A percentile compares a stretch with the other conserved stretches of the same genome.
phyloP scores from a whole-genome alignment of 2,888 invertebrate species.

The Lasius fuliginosus region DNA sequence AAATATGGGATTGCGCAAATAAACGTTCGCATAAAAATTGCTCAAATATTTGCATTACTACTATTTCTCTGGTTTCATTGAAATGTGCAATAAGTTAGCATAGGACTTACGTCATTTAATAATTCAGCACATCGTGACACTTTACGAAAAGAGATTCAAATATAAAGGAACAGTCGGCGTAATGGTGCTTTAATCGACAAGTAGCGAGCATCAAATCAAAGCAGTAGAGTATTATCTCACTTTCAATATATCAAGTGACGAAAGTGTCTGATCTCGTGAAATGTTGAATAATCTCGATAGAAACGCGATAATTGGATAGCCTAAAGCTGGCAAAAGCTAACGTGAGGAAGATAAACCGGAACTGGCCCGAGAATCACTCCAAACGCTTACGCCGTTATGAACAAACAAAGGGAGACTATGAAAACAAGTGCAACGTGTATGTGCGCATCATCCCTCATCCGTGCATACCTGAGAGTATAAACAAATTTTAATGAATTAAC shows the following conservation, averaged over 20 bases:
- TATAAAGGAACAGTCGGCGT: background rate
- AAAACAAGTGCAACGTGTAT: constrained; percentile 17
- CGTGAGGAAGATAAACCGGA: constrained; percentile 62
- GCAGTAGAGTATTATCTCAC: background rate
- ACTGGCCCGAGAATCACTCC: constrained; percentile 36
- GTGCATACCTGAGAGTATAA: background rate
- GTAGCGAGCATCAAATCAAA: background rate
- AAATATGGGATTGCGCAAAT: background rate
- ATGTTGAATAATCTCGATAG: constrained; percentile 73
- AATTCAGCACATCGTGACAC: background rate
- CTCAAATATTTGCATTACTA: background rate
- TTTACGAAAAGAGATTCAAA: background rate
- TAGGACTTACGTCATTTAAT: background rate
- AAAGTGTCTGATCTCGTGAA: constrained; percentile 37
- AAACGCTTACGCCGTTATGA: constrained; percentile 47
- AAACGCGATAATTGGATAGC: constrained; percentile 78
- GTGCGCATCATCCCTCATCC: background rate
- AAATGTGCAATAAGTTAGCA: background rate
- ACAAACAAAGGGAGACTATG: constrained; percentile 46
- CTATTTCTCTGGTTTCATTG: background rate
- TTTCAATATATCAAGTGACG: background rate
- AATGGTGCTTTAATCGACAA: background rate
- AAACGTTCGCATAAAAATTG: constrained; percentile 3
- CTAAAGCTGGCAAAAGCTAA: constrained; percentile 75
- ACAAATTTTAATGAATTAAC: constrained; percentile 31